These are phyloP conservation scores for Drosophila prostipennis DNA, from an alignment of 2,888 invertebrate genomes.

Conservation along the genomic window DNA sequence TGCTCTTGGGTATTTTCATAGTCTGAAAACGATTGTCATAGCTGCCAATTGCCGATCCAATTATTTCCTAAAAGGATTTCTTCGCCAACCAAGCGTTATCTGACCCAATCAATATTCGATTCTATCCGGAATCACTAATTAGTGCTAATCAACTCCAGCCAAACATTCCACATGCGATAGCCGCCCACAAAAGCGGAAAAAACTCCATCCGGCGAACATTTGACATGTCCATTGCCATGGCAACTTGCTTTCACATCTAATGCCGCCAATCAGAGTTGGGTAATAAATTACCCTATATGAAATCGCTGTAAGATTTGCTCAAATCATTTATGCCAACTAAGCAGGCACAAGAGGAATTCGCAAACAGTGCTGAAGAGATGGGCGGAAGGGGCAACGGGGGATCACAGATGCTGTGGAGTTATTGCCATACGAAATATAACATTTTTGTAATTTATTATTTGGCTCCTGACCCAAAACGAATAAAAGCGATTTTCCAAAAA, in stretches of 20 bases:
- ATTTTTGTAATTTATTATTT: not conserved
- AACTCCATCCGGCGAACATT: slow-evolving; percentile 27
- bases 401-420: slow-evolving; percentile 58
- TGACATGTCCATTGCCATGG: slow-evolving; percentile 31
- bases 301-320: slow-evolving; percentile 64
- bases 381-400: not conserved
- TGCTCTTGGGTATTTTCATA: slow-evolving; percentile 2
- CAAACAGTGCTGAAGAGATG: not conserved
- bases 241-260: slow-evolving; percentile 22
- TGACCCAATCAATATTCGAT: slow-evolving; percentile 36
- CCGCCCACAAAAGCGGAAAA: slow-evolving; percentile 27
- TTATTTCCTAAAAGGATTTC: slow-evolving; percentile 39
- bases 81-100: slow-evolving; percentile 29
- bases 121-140: slow-evolving; percentile 50
- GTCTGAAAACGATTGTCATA: slow-evolving; percentile 29
- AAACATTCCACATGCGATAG: slow-evolving; percentile 26
- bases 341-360: slow-evolving; percentile 26
- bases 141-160: slow-evolving; percentile 66
- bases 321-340: slow-evolving; percentile 65
- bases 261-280: slow-evolving; percentile 19
- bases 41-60: slow-evolving; percentile 33
- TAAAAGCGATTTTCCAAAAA: too few species aligned
- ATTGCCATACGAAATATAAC: slow-evolving; percentile 16
- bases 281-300: slow-evolving; percentile 66
- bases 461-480: not conserved